Evolutionary conservation across 2,888 invertebrate genomes (phyloP).

Genomic region (Stegophylla sp.): DNA sequence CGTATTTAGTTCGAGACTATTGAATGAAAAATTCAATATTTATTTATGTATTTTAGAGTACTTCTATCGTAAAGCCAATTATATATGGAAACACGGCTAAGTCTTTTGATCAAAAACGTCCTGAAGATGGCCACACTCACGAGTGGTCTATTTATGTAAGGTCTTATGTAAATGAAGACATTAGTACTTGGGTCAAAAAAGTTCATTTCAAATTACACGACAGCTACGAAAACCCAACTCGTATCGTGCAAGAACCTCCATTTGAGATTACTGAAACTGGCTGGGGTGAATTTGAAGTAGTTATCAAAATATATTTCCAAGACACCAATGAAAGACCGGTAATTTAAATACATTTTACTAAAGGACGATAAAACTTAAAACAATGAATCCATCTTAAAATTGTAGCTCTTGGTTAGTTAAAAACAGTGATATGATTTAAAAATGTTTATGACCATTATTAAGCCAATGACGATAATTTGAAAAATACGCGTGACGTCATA

Average conservation of each 20-base stretch:
- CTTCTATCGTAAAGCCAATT: constrained; percentile 90
- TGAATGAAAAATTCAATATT: not conserved
- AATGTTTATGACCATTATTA: too few species aligned
- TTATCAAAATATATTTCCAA: constrained; percentile 95
- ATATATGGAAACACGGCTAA: constrained; percentile 95
- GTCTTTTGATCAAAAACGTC: constrained; percentile 91
- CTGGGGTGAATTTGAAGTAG: constrained; percentile 99
- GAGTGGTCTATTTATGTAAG: constrained; percentile 98
- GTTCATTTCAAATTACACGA: constrained; percentile 97
- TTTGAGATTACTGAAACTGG: constrained; percentile 98
- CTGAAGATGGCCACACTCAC: constrained; percentile 96
- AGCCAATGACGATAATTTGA: too few species aligned
- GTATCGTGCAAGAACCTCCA: constrained; percentile 92
- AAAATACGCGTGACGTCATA: too few species aligned
- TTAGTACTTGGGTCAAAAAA: constrained; percentile 93
- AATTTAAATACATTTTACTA: constrained; percentile 64
- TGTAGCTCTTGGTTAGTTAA: too few species aligned
- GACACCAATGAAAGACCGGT: constrained; percentile 95
- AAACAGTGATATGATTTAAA: too few species aligned
- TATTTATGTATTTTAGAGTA: constrained; percentile 70
- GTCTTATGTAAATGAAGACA: constrained; percentile 90
- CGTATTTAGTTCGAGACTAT: too few species aligned
- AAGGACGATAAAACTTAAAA: too few species aligned
- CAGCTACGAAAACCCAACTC: constrained; percentile 91
- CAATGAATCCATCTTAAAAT: too few species aligned